Evolutionary conservation across 2,113 vertebrate genomes (phyloP).

Genomic region (Columba janthina): DNA sequence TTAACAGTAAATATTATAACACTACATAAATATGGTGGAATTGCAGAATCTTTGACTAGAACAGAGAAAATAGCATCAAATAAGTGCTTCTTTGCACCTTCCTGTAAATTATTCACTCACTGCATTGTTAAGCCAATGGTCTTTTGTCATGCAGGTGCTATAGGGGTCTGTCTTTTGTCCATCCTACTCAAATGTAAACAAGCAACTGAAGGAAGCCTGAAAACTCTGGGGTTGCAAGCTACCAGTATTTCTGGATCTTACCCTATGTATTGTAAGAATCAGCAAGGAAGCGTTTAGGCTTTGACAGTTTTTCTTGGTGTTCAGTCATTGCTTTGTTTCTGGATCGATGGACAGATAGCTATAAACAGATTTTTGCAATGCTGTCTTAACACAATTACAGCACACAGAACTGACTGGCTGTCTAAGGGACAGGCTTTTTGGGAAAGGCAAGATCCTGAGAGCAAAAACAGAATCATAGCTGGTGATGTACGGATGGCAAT

Average conservation of each 20-base stretch:
- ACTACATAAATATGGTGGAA: not conserved
- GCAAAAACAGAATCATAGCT: not conserved
- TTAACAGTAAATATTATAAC: not conserved
- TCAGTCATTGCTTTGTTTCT: conserved; percentile 10
- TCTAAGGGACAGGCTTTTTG: not conserved
- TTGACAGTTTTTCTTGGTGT: conserved; percentile 13
- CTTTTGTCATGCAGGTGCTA: not conserved
- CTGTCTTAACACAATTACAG: conserved; percentile 31
- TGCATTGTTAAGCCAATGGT: not conserved
- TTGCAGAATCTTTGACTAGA: not conserved
- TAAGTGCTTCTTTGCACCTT: not conserved
- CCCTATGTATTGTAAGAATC: not conserved
- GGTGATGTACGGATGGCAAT: not conserved
- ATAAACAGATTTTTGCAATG: conserved; percentile 18
- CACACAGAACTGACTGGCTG: conserved; percentile 7
- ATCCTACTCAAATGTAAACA: not conserved
- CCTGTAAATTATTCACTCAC: not conserved
- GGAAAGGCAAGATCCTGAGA: conserved; percentile 7
- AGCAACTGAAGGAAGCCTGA: not conserved
- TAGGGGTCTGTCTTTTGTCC: not conserved
- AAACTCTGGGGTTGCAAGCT: not conserved
- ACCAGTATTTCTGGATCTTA: not conserved
- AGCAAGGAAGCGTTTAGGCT: not conserved
- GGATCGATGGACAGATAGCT: conserved; percentile 47
- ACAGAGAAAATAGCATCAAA: not conserved